Percentiles rank a stretch among this genome's conserved stretches.
These are phyloP conservation scores for Pelobates fuscus DNA, from an alignment of 2,113 vertebrate species.

Conservation along the genomic window DNA sequence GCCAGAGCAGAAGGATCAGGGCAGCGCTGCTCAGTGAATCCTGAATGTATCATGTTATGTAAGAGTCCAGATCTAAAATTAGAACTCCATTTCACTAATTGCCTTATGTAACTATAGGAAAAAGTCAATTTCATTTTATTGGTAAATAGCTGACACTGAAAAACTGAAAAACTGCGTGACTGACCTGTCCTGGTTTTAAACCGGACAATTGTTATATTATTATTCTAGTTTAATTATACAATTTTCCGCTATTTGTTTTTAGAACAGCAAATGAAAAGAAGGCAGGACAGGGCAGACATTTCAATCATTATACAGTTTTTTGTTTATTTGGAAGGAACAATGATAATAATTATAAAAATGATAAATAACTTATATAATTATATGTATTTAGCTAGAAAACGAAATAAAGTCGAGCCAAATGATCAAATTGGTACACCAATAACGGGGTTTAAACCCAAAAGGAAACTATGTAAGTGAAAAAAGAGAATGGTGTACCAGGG, in stretches of 20 bases:
- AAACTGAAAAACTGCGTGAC: not conserved
- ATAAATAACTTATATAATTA: too few relatives aligned
- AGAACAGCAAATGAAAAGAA: too few relatives aligned
- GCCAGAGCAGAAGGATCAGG: not conserved
- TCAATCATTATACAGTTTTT: too few relatives aligned
- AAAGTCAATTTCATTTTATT: constrained; percentile 1
- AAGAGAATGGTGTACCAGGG: too few relatives aligned
- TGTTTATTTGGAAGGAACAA: too few relatives aligned
- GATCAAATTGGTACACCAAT: too few relatives aligned
- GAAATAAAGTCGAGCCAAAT: too few relatives aligned
- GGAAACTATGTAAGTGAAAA: too few relatives aligned
- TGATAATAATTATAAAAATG: too few relatives aligned
- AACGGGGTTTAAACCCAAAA: too few relatives aligned
- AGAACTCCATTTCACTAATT: constrained; percentile 7
- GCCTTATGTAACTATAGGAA: not conserved
- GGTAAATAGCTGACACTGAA: not conserved
- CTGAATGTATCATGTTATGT: not conserved
- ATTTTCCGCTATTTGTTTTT: not conserved
- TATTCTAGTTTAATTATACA: not conserved
- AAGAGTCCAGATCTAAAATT: constrained; percentile 14
- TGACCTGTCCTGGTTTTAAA: not conserved
- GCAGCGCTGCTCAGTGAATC: constrained; percentile 9
- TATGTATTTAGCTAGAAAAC: too few relatives aligned
- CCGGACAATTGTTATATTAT: not conserved
- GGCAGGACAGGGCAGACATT: too few relatives aligned